phyloP scores from a whole-genome alignment of 2,888 invertebrate species.

The Phlogophora meticulosa region DNA sequence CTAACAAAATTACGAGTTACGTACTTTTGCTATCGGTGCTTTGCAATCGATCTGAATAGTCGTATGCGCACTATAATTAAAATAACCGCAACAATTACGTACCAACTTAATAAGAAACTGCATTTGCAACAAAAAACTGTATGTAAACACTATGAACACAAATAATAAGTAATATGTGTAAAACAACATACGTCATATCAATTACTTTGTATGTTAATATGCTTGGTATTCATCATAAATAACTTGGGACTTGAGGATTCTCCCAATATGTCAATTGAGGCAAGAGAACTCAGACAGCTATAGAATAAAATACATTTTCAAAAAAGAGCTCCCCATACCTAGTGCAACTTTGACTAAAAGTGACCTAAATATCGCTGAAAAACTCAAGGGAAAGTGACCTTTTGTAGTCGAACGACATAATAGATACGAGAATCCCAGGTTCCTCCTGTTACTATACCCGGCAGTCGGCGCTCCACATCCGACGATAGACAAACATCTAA shows the following conservation, averaged over 20 bases:
- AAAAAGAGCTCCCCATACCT: background rate
- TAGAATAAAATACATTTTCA: background rate
- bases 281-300: background rate
- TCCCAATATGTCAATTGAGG: no score
- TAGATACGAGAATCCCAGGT: conserved; percentile 17
- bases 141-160: conserved; percentile 44
- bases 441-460: conserved; percentile 8
- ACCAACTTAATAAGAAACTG: conserved; percentile 47
- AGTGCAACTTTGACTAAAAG: background rate
- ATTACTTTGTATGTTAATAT: conserved; percentile 8
- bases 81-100: conserved; percentile 64
- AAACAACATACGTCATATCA: conserved; percentile 29
- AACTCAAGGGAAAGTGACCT: background rate
- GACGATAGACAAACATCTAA: conserved; percentile 5
- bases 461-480: conserved; percentile 11
- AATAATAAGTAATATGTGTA: conserved; percentile 13
- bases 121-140: conserved; percentile 62
- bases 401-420: background rate
- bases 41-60: conserved; percentile 42
- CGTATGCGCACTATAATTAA: conserved; percentile 41
- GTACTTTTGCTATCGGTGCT: conserved; percentile 24
- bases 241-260: background rate
- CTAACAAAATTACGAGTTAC: conserved; percentile 38
- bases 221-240: conserved; percentile 9
- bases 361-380: background rate